Evolutionary conservation across 2,797 vertebrate species (phyloP).

Genomic region (Lepus oiostolus): DNA sequence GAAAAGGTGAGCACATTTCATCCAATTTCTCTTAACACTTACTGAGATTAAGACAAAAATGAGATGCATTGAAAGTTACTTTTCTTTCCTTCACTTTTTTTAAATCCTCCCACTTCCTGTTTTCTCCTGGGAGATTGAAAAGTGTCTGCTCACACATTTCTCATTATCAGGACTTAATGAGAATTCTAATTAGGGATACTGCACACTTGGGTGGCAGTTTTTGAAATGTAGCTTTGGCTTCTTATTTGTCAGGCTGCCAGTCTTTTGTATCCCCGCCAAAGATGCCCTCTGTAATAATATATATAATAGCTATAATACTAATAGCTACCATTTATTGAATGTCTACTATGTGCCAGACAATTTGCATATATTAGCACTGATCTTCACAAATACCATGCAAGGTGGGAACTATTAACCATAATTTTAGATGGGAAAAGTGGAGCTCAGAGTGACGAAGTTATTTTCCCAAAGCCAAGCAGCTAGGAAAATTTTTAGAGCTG

Average conservation of each 20-base stretch:
- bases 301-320: constrained; percentile 44
- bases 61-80: constrained; percentile 48
- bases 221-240: constrained; percentile 68
- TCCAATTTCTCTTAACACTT: constrained; percentile 56
- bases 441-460: neutral
- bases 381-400: constrained; percentile 12
- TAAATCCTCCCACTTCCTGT: constrained; percentile 64
- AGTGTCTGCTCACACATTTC: constrained; percentile 80
- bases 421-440: constrained; percentile 54
- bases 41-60: constrained; percentile 57
- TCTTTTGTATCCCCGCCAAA: constrained; percentile 54
- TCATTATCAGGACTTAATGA: constrained; percentile 82
- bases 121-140: constrained; percentile 76
- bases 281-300: constrained; percentile 60
- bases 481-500: neutral
- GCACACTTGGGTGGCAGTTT: constrained; percentile 74
- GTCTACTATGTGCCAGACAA: constrained; percentile 67
- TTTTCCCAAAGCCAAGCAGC: neutral
- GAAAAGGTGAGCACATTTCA: constrained; percentile 34
- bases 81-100: constrained; percentile 14
- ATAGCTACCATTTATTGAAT: constrained; percentile 74
- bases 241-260: constrained; percentile 74
- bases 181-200: constrained; percentile 81
- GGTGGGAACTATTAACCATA: constrained; percentile 42
- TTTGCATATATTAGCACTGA: constrained; percentile 70